phyloP scores from a whole-genome alignment of 2,113 vertebrate genomes.

The Pluvialis apricaria region DNA sequence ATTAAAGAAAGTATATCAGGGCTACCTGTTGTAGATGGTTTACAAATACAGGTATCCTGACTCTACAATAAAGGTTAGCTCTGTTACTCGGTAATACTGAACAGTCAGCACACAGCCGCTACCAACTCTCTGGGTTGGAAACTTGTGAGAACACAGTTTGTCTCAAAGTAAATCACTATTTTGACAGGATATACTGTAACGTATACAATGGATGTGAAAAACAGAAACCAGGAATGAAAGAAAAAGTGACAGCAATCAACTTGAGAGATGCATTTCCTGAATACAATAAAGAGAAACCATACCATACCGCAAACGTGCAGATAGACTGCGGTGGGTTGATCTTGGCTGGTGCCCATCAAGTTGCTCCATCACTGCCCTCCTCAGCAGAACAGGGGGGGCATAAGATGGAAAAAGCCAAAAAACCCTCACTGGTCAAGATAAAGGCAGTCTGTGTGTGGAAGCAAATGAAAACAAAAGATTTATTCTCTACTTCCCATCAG shows the following conservation, averaged over 20 bases:
- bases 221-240: neutral
- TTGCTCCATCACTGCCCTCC: neutral
- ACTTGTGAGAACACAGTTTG: neutral
- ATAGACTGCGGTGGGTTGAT: neutral
- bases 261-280: neutral
- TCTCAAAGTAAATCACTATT: constrained; percentile 16
- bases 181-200: constrained; percentile 1
- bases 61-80: constrained; percentile 24
- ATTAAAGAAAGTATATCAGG: constrained; percentile 36
- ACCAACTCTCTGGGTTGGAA: neutral
- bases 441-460: neutral
- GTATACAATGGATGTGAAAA: neutral
- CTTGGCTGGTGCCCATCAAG: neutral
- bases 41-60: constrained; percentile 50
- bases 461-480: neutral
- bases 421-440: neutral
- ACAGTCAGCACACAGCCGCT: neutral
- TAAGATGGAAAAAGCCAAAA: too few relatives aligned
- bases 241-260: neutral
- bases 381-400: neutral
- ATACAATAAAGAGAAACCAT: neutral
- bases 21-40: constrained; percentile 21
- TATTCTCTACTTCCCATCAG: neutral
- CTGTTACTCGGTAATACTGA: neutral
- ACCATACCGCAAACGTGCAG: neutral